Evolutionary conservation across 2,113 vertebrate species (phyloP), one percentile per base, ranked within the genome.

Genomic region (Pandion haliaetus): DNA sequence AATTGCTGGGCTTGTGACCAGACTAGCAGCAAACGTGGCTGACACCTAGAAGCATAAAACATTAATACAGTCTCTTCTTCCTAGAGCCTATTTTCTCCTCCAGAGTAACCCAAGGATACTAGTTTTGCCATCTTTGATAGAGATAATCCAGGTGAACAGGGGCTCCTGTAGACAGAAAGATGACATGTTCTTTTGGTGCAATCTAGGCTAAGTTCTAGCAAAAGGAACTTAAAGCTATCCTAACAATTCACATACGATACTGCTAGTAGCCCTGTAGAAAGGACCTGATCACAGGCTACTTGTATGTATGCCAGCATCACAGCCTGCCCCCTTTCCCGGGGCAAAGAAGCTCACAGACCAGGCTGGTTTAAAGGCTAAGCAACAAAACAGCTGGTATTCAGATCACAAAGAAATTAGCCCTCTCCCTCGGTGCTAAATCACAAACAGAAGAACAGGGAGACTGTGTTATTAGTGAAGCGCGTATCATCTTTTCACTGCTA

Each of bases 1-100:
- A 2, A 99, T 99, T 31, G 99, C 99, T 0, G 99, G 99, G 93
- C 99, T 99, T 16, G 99, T 99, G 87, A 99, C 99, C 97, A 99
- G 98, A 54, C 99, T 99, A 59, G 99, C 99, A 13, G 99, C 99
- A 78, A 99, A 99, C 0, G 99, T 99, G 44, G 99, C 99, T 1
- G 99, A 99, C n/a, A 99, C 99, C 99, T 99, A 96, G 2, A 63
- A 87, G 42, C 25, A 94, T 0, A 92, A 84, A 66, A 52, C 9
- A 49, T 50, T 9, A 24, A 57, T 38, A 21, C 5, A 50, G 69
- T 9, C 14, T 63, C 54, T 67, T 66, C 89, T 32, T 67, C 40
- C 65, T 3, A 36, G 5, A 81, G 38, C 23, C 8, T 38, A 1
- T 57, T 24, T 49, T 31, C 69, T 84, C 54, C 73, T 47, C 44